A percentile compares a stretch with the other conserved stretches of the same genome.
Conservation (phyloP, 2,888 invertebrate species). For the Agonopterix alstromeriana region DNA sequence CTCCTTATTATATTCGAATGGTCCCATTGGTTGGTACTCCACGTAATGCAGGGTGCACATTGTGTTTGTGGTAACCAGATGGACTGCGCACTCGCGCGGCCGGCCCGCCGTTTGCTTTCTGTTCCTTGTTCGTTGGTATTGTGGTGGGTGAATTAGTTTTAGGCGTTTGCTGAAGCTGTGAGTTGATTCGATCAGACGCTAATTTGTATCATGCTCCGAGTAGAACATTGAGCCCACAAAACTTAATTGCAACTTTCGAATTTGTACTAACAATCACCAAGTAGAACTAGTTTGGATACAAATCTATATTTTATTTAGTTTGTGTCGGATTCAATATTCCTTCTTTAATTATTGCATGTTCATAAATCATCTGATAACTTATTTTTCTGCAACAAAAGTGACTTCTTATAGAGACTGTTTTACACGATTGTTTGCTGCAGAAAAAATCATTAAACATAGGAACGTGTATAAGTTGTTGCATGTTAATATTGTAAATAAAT, state of each 20-base stretch:
- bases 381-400: slow-evolving; percentile 38
- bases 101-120: slow-evolving; percentile 51
- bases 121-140: slow-evolving; percentile 60
- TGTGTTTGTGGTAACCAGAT: slow-evolving; percentile 64
- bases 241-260: slow-evolving; percentile 13
- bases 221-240: slow-evolving; percentile 73
- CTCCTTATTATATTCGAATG: slow-evolving; percentile 60
- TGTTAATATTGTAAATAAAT: slow-evolving; percentile 31
- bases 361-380: slow-evolving; percentile 30
- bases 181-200: slow-evolving; percentile 51
- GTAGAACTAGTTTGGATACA: slow-evolving; percentile 34
- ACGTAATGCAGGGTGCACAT: slow-evolving; percentile 64
- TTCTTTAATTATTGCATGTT: slow-evolving; percentile 43
- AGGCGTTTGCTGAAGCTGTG: slow-evolving; percentile 58
- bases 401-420: neutral
- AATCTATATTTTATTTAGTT: slow-evolving; percentile 37
- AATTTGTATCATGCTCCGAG: slow-evolving; percentile 57
- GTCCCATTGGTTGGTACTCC: slow-evolving; percentile 58
- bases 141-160: slow-evolving; percentile 63
- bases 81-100: slow-evolving; percentile 34
- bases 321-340: slow-evolving; percentile 28
- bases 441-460: slow-evolving; percentile 24
- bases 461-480: slow-evolving; percentile 30
- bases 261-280: slow-evolving; percentile 54
- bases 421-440: slow-evolving; percentile 33